phyloP scores from a whole-genome alignment of 2,888 invertebrate genomes.

The Monoplex corrugatus region DNA sequence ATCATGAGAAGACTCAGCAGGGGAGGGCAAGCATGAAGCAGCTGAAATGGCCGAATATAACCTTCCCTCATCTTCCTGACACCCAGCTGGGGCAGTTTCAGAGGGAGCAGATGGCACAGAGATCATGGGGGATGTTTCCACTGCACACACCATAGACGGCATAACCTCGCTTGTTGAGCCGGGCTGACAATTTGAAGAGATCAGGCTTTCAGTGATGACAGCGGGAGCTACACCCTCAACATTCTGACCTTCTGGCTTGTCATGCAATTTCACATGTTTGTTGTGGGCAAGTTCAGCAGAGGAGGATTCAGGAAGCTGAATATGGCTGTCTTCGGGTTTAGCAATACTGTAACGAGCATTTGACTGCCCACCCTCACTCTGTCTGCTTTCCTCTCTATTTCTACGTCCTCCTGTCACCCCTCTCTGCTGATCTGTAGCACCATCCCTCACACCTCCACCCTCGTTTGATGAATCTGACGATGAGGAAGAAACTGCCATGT shows the following conservation, averaged over 20 bases:
- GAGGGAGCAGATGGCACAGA: background rate
- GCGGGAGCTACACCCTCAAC: background rate
- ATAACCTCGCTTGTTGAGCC: background rate
- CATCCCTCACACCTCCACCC: background rate
- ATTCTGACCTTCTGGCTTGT: background rate
- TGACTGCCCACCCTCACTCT: background rate
- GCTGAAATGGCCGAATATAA: background rate
- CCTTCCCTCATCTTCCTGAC: background rate
- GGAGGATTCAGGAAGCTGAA: background rate
- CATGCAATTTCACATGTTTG: background rate
- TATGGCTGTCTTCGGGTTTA: constrained; percentile 1
- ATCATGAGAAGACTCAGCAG: background rate
- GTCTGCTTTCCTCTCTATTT: background rate
- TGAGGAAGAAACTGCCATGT: background rate
- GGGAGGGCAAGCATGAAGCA: background rate
- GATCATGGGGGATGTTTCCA: background rate
- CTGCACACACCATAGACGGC: background rate
- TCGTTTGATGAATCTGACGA: constrained; percentile 22
- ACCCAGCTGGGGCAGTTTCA: background rate
- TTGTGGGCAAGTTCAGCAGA: background rate
- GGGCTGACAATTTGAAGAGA: background rate
- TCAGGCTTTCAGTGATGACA: background rate
- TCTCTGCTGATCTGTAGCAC: background rate
- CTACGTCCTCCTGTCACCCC: background rate
- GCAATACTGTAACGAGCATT: constrained; percentile 6